phyloP scores from a whole-genome alignment of 2,113 vertebrate genomes.

The Psilopogon haemacephalus region DNA sequence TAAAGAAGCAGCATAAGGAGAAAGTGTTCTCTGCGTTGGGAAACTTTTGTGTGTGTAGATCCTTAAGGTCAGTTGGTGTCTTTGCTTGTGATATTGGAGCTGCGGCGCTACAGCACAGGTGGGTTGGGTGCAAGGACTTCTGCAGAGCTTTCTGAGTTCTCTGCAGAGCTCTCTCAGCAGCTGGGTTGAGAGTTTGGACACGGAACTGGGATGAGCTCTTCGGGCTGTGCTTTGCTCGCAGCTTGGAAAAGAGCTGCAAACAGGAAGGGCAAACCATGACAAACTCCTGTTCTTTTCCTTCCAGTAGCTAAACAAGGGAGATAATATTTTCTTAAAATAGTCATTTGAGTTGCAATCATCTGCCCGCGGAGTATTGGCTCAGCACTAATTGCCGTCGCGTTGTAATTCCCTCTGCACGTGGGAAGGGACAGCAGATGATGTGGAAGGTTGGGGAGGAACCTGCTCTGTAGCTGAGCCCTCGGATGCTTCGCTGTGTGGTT shows the following conservation, averaged over 20 bases:
- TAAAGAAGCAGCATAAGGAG: background rate
- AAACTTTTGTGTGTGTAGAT: background rate
- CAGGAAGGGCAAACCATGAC: slow-evolving; percentile 10
- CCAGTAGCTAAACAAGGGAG: background rate
- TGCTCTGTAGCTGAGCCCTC: background rate
- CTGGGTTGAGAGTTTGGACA: background rate
- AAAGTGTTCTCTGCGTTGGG: fast-evolving
- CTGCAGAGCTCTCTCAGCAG: fast-evolving
- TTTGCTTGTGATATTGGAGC: fast-evolving
- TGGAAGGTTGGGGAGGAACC: background rate
- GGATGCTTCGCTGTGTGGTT: background rate
- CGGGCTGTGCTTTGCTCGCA: background rate
- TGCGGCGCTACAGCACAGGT: fast-evolving
- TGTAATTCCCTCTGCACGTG: background rate
- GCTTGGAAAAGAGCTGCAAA: background rate
- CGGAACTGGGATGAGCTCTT: background rate
- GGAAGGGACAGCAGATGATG: background rate
- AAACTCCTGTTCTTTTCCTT: background rate
- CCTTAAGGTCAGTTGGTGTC: background rate
- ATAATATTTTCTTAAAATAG: background rate
- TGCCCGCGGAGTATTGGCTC: background rate
- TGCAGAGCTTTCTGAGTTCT: fast-evolving
- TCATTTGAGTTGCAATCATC: background rate
- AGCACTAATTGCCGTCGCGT: background rate
- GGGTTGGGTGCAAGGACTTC: background rate